Base-by-base conservation (phyloP, 2,888 invertebrate species). In the Cephus pulcher region DNA sequence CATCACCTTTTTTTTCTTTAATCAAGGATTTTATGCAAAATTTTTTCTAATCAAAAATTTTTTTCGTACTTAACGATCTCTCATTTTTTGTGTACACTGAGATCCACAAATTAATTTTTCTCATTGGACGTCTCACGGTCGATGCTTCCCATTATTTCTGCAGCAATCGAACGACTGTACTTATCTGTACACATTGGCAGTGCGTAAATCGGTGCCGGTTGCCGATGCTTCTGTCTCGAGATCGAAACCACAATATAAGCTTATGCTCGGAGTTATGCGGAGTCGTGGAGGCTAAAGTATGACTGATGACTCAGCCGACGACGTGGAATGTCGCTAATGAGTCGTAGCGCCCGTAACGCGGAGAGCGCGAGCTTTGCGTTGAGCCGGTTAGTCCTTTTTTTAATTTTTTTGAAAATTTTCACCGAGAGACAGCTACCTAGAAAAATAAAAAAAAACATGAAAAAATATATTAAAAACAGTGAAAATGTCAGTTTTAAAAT, bases 291-390 rank as follows among this genome's bases (percentile, higher is more conserved):
- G 84, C 81, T 80, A 83, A 83, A 81, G 84, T 83, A 87, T 87
- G 85, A 86, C 84, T 84, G 89, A 89, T 90, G 90, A 90, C 86
- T 91, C 90, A 90, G 87, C 84, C 83, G 86, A 84, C 85, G 83
- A 85, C 80, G 85, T 84, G 90, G 90, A 91, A 90, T 90, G 90
- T 90, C 88, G 90, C 89, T 90, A 91, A 90, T 90, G 89, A 89
- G 87, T 84, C 82, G 84, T 83, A 80, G 33, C 15, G 32, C 32
- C 32, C 33, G 12, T 71, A 71, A 32, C 32, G 33, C 56, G 56
- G 56, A 56, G 56, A 56, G 23, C 23, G 56, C 56, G 56, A 56
- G 56, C 56, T 56, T 56, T 9, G 56, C 23, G 23, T 56, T 2
- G 23, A 56, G 56, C 9, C 40, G 40, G 1, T 23, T 23, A 23